Conservation (phyloP, 2,797 vertebrate genomes). For the Betta splendens region DNA sequence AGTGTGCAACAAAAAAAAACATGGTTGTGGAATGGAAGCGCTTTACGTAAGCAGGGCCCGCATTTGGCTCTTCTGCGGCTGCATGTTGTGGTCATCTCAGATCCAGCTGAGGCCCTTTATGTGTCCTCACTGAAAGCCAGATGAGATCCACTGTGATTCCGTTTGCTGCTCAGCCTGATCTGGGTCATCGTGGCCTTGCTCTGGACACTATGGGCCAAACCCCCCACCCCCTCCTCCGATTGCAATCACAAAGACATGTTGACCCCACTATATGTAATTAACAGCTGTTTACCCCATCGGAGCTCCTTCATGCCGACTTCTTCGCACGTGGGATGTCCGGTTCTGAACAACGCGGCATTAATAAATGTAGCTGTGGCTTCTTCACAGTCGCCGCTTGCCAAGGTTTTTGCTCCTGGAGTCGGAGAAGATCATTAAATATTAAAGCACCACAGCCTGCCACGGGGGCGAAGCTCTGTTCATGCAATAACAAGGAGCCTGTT, state of each 20-base stretch:
- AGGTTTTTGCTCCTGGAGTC: constrained; percentile 49
- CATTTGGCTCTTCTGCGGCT: constrained; percentile 33
- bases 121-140: constrained; percentile 47
- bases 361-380: constrained; percentile 31
- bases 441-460: constrained; percentile 51
- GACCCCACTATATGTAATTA: constrained; percentile 10
- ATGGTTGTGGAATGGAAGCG: constrained; percentile 22
- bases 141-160: constrained; percentile 58
- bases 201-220: constrained; percentile 18
- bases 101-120: constrained; percentile 64
- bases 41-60: constrained; percentile 35
- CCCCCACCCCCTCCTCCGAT: too few relatives aligned
- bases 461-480: constrained; percentile 46
- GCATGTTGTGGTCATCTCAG: constrained; percentile 31
- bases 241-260: constrained; percentile 6
- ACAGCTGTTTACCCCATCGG: constrained; percentile 30
- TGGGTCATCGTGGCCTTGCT: constrained; percentile 49
- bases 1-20: constrained; percentile 20
- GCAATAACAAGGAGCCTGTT: constrained; percentile 65
- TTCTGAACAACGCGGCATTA: constrained; percentile 27
- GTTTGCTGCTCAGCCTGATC: constrained; percentile 22
- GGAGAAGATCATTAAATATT: constrained; percentile 68
- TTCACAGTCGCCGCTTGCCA: constrained; percentile 37
- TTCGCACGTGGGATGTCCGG: not conserved
- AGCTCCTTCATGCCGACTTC: constrained; percentile 4